Base-by-base conservation (phyloP, 2,113 vertebrate genomes). In the Willisornis vidua region DNA sequence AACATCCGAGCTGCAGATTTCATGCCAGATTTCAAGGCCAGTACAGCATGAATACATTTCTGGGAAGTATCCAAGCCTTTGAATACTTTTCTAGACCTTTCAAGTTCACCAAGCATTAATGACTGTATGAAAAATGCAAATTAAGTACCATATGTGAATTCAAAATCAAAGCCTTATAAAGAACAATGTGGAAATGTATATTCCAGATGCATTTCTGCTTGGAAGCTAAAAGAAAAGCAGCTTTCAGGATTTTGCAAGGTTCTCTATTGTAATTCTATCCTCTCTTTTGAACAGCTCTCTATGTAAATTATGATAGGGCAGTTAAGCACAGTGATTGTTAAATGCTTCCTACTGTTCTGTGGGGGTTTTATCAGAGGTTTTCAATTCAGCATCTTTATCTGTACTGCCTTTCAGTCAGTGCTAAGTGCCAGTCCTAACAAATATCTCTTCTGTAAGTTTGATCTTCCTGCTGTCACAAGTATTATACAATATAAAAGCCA, bases 1-100 rank as follows among this genome's bases (percentile, higher is more conserved):
- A 94, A 66, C 45, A 73, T 93, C 58, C 5, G 1, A 90, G 31
- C 80, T 90, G 57, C 67, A 57, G 46, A 90, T 96, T 87, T 92
- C n/a, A 52, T 61, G 80, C 80, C 83, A 86, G 62, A 89, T 93
- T 94, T 92, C 65, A 70, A 87, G 54, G 31, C 88, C 92, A 95
- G 41, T 92, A 77, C 65, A 84, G 45, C 93, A 93, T n/a, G 45
- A 94, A 67, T 76, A 95, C 12, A 46, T 94, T 92, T 93, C 93
- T 96, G 92, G 94, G 86, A 84, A 93, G 31, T 65, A 90, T 94
- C 90, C 96, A 93, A 96, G 58, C 57, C 31, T 92, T 84, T 95
- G 86, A 93, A 96, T 93, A 93, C 70, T 93, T 93, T 88, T 87
- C 66, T 92, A 94, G 92, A 93, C 92, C 93, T 96, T 96, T 95